Evolutionary conservation across 2,888 invertebrate genomes (phyloP), one percentile per base, ranked within the genome.

Genomic region (Philonicus albiceps): DNA sequence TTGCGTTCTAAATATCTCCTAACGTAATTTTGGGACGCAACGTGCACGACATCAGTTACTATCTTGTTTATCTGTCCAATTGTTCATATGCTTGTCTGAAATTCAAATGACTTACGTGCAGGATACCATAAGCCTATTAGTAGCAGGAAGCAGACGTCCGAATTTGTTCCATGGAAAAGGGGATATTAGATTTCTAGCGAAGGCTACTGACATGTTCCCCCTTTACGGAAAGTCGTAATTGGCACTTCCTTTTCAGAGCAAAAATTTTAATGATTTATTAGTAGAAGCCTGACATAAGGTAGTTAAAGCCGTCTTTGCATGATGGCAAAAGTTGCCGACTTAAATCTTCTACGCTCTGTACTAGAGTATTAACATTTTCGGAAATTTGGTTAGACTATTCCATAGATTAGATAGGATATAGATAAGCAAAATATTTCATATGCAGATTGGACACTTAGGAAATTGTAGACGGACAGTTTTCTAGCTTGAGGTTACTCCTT

Each of bases 1-100:
- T 27, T 27, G 27, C 64, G 27, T 2, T 64, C 22, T 64, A 27
- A n/a, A 55, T 55, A 55, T 55, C 55, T 55, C 55, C 22, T 55
- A 55, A 22, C 55, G 55, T 22, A 55, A 64, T 64, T n/a, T 64
- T 22, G 64, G 64, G 64, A 8, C 64, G 27, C 64, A 64, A 64
- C 64, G 64, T 64, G 64, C 19, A 64, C 64, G 64, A 64, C 64
- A 64, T 64, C 64, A 64, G 22, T 40, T 76, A 76, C 43, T 76
- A 76, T 40, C 76, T 76, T 76, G 76, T 76, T 76, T 76, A 76
- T 76, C 40, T 76, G 76, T 22, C 76, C 40, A 76, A 34, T 76
- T 43, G 76, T 19, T 43, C 76, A 37, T 76, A 40, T 40, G 76
- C 43, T 76, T 43, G 8, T 76, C 76, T 76, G 22, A 76, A 76